Evolutionary conservation across 2,888 invertebrate genomes (phyloP).

Genomic region (Chloroclystis v-ata): DNA sequence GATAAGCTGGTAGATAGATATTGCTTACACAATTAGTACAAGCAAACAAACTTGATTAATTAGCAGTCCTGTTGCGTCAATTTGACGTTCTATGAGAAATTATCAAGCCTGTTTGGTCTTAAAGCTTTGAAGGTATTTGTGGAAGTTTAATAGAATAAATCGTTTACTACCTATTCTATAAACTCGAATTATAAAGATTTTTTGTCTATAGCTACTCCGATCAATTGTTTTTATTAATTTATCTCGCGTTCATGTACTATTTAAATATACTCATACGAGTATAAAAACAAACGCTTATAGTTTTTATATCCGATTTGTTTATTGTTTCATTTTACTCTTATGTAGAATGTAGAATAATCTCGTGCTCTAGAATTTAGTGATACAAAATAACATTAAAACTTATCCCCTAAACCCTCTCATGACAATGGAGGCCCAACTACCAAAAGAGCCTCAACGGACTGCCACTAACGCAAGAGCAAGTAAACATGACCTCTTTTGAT

Average conservation of each 20-base stretch:
- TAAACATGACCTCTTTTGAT: conserved; percentile 20
- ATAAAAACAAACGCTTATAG: no score
- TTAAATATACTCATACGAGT: no score
- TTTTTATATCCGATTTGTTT: no score
- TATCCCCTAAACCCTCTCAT: background rate
- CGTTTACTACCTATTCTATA: background rate
- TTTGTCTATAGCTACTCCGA: no score
- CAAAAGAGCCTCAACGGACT: conserved; percentile 18
- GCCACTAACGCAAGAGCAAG: conserved; percentile 16
- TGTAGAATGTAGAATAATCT: no score
- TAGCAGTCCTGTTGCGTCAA: conserved; percentile 43
- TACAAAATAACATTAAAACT: background rate
- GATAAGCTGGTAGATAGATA: conserved; percentile 4
- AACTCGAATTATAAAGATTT: no score
- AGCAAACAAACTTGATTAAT: conserved; percentile 50
- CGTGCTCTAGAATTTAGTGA: background rate
- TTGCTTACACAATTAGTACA: conserved; percentile 35
- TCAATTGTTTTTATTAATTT: no score
- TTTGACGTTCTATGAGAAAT: conserved; percentile 46
- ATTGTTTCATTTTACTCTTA: no score
- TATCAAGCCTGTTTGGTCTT: conserved; percentile 21
- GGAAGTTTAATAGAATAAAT: background rate
- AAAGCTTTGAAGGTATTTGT: background rate
- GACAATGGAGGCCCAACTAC: background rate
- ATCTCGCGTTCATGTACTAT: no score